Evolutionary conservation across 2,888 invertebrate species (phyloP), one percentile per base, ranked within the genome.

Genomic region (Orthosia gothica): DNA sequence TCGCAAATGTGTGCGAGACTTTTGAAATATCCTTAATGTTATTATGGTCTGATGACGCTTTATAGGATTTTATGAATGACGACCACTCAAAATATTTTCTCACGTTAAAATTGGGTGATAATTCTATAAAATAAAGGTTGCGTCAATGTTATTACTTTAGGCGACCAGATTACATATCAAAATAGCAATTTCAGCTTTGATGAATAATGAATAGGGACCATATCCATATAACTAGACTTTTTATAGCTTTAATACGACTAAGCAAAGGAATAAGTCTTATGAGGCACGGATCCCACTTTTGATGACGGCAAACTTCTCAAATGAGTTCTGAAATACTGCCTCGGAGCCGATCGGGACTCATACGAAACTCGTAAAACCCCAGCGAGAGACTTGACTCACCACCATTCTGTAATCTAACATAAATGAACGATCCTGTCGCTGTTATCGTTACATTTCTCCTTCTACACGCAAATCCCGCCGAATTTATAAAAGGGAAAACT

Each of bases 361-460:
- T 94, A 93, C 92, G 89, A 93, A 94, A 92, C 93, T 94, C 95
- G 94, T 95, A 95, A 96, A 95, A 95, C 90, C 92, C 91, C 87
- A 89, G 90, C 90, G 89, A 91, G 92, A 88, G 91, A 88, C 89
- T 91, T 90, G 88, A 89, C 86, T 91, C 90, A 91, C 92, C 91
- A 90, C 90, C 88, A 84, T 88, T 89, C 85, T 91, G 89, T 90
- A 92, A 92, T 92, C 91, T 91, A 90, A 90, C 90, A 91, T 92
- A 93, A 93, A 92, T 94, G 94, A 93, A 94, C 94, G 93, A 94
- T 90, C 89, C 89, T 91, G 92, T 92, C 92, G 89, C 90, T 91
- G 91, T 93, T 92, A 92, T 92, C 90, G 91, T 93, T 94, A 93
- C 94, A 93, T 94, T 93, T 86, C 95, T 91, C 91, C 91, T 92